Conservation (phyloP, 2,113 vertebrate genomes). For the Lepidiolamprologus cunningtoni region DNA sequence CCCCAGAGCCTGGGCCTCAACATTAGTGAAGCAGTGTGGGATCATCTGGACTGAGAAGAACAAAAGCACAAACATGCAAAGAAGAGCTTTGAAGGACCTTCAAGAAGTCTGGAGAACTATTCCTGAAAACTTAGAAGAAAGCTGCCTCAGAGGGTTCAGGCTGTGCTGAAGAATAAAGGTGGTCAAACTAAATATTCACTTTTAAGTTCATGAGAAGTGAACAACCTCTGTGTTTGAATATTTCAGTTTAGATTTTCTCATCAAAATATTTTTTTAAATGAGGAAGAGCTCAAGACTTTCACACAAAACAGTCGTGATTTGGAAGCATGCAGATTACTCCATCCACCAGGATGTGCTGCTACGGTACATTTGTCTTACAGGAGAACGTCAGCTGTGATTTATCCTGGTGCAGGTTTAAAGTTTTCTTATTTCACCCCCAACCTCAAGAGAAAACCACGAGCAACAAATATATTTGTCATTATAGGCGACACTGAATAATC, state of each 20-base stretch:
- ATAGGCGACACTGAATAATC: neutral
- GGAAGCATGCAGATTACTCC: rapidly evolving
- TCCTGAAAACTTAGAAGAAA: neutral
- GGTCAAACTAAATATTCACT: neutral
- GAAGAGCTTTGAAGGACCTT: neutral
- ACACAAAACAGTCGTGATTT: neutral
- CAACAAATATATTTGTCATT: neutral
- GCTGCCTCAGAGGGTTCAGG: rapidly evolving
- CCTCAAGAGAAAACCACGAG: neutral
- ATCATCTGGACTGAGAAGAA: neutral
- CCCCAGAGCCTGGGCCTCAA: rapidly evolving
- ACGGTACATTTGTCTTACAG: neutral
- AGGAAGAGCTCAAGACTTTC: neutral
- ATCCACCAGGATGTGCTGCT: neutral
- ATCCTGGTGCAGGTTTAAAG: neutral
- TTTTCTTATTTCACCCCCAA: neutral
- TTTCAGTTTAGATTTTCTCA: neutral
- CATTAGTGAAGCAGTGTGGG: neutral
- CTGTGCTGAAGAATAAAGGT: neutral
- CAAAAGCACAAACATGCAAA: neutral
- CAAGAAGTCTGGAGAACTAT: neutral
- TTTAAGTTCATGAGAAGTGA: neutral
- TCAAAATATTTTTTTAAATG: neutral
- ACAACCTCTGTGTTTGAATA: neutral
- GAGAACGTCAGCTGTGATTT: neutral